Evolutionary conservation across 1,140 invertebrate species (phyloP), one percentile per base, ranked within the genome.

Genomic region (Heliconius eleuchia): DNA sequence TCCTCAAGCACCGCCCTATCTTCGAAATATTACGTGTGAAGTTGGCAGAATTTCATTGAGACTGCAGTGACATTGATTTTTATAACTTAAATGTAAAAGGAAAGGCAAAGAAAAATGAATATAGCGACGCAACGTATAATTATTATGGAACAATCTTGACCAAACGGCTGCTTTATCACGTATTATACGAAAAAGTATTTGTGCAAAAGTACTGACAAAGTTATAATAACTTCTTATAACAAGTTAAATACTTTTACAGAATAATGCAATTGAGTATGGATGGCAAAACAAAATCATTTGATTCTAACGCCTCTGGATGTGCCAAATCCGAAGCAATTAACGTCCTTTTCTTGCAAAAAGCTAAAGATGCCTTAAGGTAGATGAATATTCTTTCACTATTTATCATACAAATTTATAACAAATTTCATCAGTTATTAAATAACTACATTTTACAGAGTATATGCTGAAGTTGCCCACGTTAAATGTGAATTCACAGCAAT

Each of bases 271-370:
- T 98, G 8, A 96, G 96, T 2, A 82, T 89, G 13, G 96, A 98
- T 80, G 97, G 97, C n/a, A 95, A 94, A 75, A 98, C 97, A 83
- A 97, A 97, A 88, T 96, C 96, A 1, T 99, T 99, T 88, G 98
- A 99, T 90, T 95, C 96, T 52, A 95, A 96, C 80, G 96, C 96
- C 0, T 95, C 96, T 82, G 97, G 97, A 1, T 97, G 97, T 85
- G 95, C 94, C 0, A 94, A 96, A 42, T 96, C 96, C 16, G 97
- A 97, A 92, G 96, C 97, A 1, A 94, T 98, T 19, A 95, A 95
- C 50, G 96, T 96, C 1, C 87, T 99, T n/a, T 97, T 97, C 78
- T 88, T 99, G 3, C 98, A 99, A 92, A 97, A 97, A 87, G 95
- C 96, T 1, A 96, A 96, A 83, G 90, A 97, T 87, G 97, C 98